These are phyloP conservation scores for Aspidiotus rigidus DNA, from an alignment of 2,888 invertebrate genomes.

Conservation along the genomic window DNA sequence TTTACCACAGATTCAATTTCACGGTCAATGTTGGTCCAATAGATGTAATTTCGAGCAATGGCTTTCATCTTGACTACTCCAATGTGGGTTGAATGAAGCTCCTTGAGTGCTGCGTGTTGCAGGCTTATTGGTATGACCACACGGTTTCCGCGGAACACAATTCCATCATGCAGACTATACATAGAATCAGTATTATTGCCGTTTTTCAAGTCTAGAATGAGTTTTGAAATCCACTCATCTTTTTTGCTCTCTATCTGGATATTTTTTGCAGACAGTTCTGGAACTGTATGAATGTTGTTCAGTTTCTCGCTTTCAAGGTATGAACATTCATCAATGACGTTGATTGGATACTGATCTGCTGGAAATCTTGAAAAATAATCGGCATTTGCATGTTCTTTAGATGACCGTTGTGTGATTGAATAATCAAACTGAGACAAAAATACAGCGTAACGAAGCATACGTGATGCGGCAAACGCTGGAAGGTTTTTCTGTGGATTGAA, in stretches of 20 bases:
- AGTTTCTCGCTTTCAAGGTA: not conserved
- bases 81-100: slow-evolving; percentile 31
- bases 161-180: slow-evolving; percentile 5
- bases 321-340: not conserved
- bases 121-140: slow-evolving; percentile 24
- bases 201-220: not conserved
- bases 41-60: slow-evolving; percentile 22
- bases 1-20: slow-evolving; percentile 31
- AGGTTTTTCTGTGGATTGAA: slow-evolving; percentile 11
- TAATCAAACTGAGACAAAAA: slow-evolving; percentile 41
- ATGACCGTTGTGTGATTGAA: slow-evolving; percentile 36
- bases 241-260: too few species aligned
- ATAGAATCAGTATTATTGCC: not conserved
- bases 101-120: slow-evolving; percentile 8
- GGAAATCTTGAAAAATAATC: slow-evolving; percentile 36
- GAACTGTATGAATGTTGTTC: too few species aligned
- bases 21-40: slow-evolving; percentile 26
- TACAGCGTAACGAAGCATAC: slow-evolving; percentile 34
- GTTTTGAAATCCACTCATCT: too few species aligned
- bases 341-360: not conserved
- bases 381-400: slow-evolving; percentile 34
- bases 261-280: too few species aligned
- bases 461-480: slow-evolving; percentile 14
- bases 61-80: slow-evolving; percentile 32
- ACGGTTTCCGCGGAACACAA: slow-evolving; percentile 17